Conservation (phyloP, 2,888 invertebrate species). For the Marasmarcha lunaedactyla region DNA sequence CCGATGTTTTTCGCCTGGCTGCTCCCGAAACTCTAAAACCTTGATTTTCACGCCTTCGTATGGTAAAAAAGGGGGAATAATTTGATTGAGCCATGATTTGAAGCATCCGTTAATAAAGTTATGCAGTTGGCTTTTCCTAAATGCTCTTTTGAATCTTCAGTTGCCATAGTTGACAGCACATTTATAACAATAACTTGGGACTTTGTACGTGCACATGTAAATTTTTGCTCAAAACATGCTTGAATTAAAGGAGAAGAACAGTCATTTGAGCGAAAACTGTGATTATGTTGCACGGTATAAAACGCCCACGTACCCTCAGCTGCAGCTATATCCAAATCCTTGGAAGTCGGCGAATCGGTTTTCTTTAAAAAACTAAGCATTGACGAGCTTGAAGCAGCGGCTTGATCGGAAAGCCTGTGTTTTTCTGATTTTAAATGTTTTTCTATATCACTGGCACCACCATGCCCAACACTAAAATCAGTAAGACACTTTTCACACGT, state of each 20-base stretch:
- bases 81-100: slow-evolving; percentile 9
- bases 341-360: slow-evolving; percentile 2
- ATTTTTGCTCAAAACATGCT: slow-evolving; percentile 10
- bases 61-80: slow-evolving; percentile 8
- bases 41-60: slow-evolving; percentile 13
- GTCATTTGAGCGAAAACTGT: slow-evolving; percentile 7
- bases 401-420: not conserved
- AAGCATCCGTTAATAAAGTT: slow-evolving; percentile 9
- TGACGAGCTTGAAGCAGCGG: slow-evolving; percentile 4
- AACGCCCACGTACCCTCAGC: slow-evolving; percentile 3
- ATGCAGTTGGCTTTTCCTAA: not conserved
- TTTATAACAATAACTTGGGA: slow-evolving; percentile 9
- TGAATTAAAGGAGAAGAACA: slow-evolving; percentile 8
- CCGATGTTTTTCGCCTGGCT: slow-evolving; percentile 8
- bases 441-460: slow-evolving; percentile 1
- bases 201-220: slow-evolving; percentile 10
- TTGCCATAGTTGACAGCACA: slow-evolving; percentile 3
- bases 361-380: slow-evolving; percentile 5
- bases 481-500: slow-evolving; percentile 2
- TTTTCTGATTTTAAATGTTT: slow-evolving; percentile 1
- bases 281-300: slow-evolving; percentile 8
- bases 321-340: slow-evolving; percentile 1
- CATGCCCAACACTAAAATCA: not conserved
- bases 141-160: not conserved
- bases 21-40: slow-evolving; percentile 14